Evolutionary conservation across 2,113 vertebrate genomes (phyloP).

Genomic region (Poeciliopsis occidentalis): DNA sequence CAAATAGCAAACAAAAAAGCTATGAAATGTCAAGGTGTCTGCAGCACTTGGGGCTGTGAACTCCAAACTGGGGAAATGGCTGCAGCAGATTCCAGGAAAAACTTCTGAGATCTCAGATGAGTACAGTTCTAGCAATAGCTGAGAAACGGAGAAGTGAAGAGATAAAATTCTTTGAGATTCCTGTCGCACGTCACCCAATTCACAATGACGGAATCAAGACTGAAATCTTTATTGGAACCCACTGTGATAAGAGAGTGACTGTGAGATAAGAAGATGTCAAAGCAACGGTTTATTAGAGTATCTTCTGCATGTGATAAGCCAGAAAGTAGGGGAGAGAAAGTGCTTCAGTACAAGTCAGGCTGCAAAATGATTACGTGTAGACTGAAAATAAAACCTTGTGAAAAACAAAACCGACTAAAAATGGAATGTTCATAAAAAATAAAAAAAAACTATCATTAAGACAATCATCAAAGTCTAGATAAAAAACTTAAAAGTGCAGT

Average conservation of each 20-base stretch:
- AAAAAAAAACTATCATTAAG: conserved; percentile 1
- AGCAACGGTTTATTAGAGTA: background rate
- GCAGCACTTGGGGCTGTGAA: background rate
- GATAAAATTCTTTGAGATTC: background rate
- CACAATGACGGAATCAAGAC: background rate
- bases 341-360: background rate
- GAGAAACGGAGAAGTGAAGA: background rate
- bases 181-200: background rate
- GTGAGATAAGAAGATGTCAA: background rate
- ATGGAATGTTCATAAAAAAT: background rate
- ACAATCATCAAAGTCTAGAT: conserved; percentile 31
- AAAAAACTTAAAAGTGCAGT: conserved; percentile 36
- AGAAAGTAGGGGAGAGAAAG: background rate
- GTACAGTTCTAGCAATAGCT: background rate
- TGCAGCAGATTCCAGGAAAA: background rate
- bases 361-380: background rate
- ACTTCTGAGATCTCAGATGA: background rate
- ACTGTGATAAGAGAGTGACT: conserved; percentile 1
- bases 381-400: background rate
- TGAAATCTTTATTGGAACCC: background rate
- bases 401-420: conserved; percentile 2
- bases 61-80: no score
- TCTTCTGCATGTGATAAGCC: background rate
- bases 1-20: no score
- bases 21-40: background rate